These are phyloP conservation scores for Pollicipes pollicipes DNA, from an alignment of 1,140 invertebrate genomes.

Conservation along the genomic window DNA sequence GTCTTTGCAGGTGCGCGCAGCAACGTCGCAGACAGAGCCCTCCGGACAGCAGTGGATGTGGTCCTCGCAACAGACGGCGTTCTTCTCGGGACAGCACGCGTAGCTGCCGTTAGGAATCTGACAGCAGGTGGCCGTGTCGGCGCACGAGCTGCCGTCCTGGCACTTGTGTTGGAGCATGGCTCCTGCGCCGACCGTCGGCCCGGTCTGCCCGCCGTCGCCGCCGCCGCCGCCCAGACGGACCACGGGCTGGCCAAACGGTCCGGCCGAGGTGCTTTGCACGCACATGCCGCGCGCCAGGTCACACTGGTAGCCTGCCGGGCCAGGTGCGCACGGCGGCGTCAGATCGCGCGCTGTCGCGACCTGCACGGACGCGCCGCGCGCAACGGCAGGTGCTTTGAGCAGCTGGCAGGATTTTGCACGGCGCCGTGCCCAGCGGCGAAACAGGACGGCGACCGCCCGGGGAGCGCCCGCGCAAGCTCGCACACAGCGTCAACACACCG, in stretches of 20 bases:
- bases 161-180: neutral
- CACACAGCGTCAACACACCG: too few relatives aligned
- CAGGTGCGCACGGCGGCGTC: too few relatives aligned
- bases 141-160: slow-evolving; percentile 16
- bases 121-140: slow-evolving; percentile 19
- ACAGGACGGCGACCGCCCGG: too few relatives aligned
- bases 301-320: neutral
- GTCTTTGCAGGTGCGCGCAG: slow-evolving; percentile 9
- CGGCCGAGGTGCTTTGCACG: too few relatives aligned
- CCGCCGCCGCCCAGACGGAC: too few relatives aligned
- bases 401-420: too few relatives aligned
- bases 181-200: too few relatives aligned
- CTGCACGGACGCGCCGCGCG: too few relatives aligned
- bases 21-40: slow-evolving; percentile 19
- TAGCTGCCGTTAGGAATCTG: slow-evolving; percentile 15
- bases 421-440: too few relatives aligned
- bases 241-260: neutral
- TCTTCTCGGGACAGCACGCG: slow-evolving; percentile 19
- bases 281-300: neutral
- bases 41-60: slow-evolving; percentile 22
- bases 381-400: too few relatives aligned
- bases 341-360: too few relatives aligned
- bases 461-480: too few relatives aligned
- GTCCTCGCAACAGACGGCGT: slow-evolving; percentile 20
- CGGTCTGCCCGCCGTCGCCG: neutral